These are phyloP conservation scores for Eulithis prunata DNA, from an alignment of 2,888 invertebrate species.

Conservation along the genomic window DNA sequence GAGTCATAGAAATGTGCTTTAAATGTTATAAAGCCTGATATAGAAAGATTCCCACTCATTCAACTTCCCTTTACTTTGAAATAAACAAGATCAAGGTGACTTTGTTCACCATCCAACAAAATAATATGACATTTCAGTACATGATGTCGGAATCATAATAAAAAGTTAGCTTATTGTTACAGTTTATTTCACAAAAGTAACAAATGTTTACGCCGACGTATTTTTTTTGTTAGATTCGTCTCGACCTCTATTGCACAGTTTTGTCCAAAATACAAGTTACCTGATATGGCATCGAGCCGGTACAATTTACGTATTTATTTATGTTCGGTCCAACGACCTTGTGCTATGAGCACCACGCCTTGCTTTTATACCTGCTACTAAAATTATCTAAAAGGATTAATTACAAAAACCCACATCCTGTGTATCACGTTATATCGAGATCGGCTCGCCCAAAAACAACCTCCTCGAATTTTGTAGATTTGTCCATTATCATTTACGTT, in stretches of 20 bases:
- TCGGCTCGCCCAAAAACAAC: no score
- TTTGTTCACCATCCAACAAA: constrained; percentile 9
- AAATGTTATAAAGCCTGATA: constrained; percentile 16
- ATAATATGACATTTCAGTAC: background rate
- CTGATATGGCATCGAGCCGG: constrained; percentile 54
- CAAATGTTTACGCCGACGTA: background rate
- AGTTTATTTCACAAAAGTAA: background rate
- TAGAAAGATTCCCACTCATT: constrained; percentile 35
- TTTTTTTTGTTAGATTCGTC: constrained; percentile 5
- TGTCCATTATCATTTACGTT: no score
- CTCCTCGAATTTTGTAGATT: no score
- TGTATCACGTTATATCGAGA: no score
- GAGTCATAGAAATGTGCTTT: constrained; percentile 30
- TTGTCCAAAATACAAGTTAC: constrained; percentile 56
- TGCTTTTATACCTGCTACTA: no score
- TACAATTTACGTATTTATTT: constrained; percentile 49
- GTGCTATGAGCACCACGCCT: constrained; percentile 15
- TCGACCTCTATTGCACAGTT: constrained; percentile 11
- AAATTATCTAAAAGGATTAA: no score
- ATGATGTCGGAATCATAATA: background rate
- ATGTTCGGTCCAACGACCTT: constrained; percentile 53
- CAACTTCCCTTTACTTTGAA: constrained; percentile 13
- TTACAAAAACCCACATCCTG: no score
- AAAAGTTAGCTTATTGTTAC: background rate
- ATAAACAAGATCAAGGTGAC: constrained; percentile 38